phyloP scores from a whole-genome alignment of 2,888 invertebrate genomes.

The Ommatoiulus sabulosus region DNA sequence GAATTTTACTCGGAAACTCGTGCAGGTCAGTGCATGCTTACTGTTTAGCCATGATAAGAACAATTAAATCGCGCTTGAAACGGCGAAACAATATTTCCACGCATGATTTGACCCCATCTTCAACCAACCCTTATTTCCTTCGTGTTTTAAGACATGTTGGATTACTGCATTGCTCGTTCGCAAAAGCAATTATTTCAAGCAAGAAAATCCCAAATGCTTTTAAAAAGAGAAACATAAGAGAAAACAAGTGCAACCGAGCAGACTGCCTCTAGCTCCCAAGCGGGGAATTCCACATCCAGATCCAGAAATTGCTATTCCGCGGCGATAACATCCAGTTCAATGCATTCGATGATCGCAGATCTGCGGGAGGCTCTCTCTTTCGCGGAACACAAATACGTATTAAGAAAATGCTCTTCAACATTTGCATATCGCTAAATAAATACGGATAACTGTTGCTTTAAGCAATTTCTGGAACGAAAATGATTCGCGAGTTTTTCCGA shows the following conservation, averaged over 20 bases:
- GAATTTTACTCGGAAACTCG: not conserved
- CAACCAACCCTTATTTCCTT: not conserved
- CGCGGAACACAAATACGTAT: not conserved
- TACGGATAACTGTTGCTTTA: slow-evolving; percentile 20
- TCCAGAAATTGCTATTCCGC: slow-evolving; percentile 17
- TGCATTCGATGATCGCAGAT: not conserved
- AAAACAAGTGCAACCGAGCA: not conserved
- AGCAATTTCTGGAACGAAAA: slow-evolving; percentile 30
- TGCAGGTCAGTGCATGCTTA: not conserved
- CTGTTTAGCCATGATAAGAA: not conserved
- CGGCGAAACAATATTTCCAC: not conserved
- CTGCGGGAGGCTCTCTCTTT: not conserved
- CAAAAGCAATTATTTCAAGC: slow-evolving; percentile 1
- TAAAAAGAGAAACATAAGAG: not conserved
- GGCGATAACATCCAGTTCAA: not conserved
- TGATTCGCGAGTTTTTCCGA: slow-evolving; percentile 23
- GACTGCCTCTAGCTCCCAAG: not conserved
- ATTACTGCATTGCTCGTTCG: not conserved
- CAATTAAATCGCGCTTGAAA: not conserved
- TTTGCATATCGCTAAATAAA: slow-evolving; percentile 31
- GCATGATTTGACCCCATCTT: not conserved
- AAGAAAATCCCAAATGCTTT: not conserved
- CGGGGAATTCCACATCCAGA: not conserved
- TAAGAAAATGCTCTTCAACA: not conserved
- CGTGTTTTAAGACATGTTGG: not conserved